Conservation (phyloP, 1,140 invertebrate species). For the Eumaeus atala region DNA sequence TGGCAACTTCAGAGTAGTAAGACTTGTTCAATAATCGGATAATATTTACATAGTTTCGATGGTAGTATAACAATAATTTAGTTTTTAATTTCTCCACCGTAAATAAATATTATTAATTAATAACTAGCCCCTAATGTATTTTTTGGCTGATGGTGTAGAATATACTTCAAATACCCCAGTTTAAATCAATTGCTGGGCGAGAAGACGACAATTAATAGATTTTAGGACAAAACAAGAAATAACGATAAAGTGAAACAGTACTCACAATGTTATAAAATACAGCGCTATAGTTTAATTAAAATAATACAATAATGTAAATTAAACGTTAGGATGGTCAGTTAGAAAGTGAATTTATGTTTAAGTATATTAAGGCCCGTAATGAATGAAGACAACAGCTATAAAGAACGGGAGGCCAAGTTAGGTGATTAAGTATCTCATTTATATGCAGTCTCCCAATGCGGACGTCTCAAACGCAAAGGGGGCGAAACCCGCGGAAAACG, state of each 20-base stretch:
- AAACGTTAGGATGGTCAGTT: conserved; percentile 26
- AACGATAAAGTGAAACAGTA: conserved; percentile 1
- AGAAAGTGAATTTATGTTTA: conserved; percentile 35
- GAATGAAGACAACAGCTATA: conserved; percentile 65
- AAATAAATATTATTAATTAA: too few species aligned
- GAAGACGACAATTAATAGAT: too few species aligned
- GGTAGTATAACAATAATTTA: too few species aligned
- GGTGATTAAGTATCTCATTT: conserved; percentile 74
- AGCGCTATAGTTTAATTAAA: conserved; percentile 16
- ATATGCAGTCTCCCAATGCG: conserved; percentile 70
- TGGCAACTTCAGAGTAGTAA: too few species aligned
- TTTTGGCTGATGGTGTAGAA: too few species aligned
- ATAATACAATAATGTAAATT: conserved; percentile 17
- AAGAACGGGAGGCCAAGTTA: conserved; percentile 62
- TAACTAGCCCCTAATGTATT: too few species aligned
- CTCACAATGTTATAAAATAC: conserved; percentile 1
- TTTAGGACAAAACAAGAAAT: background rate
- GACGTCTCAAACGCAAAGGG: conserved; percentile 68
- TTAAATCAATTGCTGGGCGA: too few species aligned
- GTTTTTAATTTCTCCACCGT: too few species aligned
- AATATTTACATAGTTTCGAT: too few species aligned
- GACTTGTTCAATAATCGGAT: too few species aligned
- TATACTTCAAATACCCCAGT: too few species aligned
- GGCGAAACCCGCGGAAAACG: conserved; percentile 64
- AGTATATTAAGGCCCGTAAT: conserved; percentile 52